Evolutionary conservation across 2,113 vertebrate species (phyloP).

Genomic region (Semnopithecus entellus): DNA sequence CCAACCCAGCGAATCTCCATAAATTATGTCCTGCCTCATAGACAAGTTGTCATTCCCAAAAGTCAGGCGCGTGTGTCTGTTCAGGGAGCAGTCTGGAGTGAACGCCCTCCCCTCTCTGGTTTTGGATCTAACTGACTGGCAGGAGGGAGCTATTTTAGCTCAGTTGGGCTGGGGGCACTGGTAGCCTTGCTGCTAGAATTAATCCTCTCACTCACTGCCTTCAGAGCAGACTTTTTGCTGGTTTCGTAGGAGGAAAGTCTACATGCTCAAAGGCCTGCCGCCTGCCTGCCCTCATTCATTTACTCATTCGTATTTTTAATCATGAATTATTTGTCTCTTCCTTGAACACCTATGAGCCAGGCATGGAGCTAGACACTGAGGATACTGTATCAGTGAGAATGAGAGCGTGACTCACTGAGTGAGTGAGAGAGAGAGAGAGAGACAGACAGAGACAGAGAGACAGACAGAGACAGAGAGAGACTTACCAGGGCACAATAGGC

Average conservation of each 20-base stretch:
- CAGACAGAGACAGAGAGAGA: neutral
- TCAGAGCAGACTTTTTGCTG: neutral
- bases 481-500: neutral
- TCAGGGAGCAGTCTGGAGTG: neutral
- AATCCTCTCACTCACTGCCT: neutral
- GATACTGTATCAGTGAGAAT: neutral
- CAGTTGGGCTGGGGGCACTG: fast-evolving
- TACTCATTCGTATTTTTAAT: neutral
- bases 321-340: neutral
- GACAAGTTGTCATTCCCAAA: constrained; percentile 31
- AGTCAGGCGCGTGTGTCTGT: neutral
- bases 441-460: fast-evolving
- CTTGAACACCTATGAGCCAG: neutral
- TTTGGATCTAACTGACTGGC: neutral
- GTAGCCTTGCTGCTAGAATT: neutral
- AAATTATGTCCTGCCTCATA: neutral
- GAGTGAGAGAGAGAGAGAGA: neutral
- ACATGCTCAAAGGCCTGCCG: neutral
- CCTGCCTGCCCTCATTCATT: neutral
- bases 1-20: neutral
- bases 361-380: neutral
- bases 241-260: neutral
- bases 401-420: no score
- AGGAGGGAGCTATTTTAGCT: neutral
- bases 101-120: neutral